Conservation (phyloP, 2,797 vertebrate species). For the Mormyrus hasselquistii region DNA sequence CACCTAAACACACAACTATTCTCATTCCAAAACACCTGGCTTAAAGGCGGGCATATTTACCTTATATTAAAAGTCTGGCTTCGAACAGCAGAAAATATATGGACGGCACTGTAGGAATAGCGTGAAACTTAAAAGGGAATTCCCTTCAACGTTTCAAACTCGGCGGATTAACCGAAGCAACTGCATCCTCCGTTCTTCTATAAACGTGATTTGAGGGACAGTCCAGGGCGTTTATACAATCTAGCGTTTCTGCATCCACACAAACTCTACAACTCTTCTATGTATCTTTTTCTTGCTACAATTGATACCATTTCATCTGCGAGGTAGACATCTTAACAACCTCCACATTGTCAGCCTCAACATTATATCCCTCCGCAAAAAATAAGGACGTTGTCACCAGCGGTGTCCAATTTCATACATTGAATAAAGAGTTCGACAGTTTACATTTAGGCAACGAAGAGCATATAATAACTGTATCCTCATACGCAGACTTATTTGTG, state of each 20-base stretch:
- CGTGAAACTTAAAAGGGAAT: slow-evolving; percentile 66
- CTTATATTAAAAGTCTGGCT: slow-evolving; percentile 55
- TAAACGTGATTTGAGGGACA: slow-evolving; percentile 30
- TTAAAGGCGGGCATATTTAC: slow-evolving; percentile 44
- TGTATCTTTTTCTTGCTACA: slow-evolving; percentile 46
- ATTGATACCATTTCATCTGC: slow-evolving; percentile 65
- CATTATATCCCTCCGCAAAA: slow-evolving; percentile 64
- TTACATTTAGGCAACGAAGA: background rate
- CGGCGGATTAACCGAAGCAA: slow-evolving; percentile 50
- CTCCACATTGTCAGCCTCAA: slow-evolving; percentile 70
- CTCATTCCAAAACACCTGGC: slow-evolving; percentile 12
- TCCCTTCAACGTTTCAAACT: slow-evolving; percentile 60
- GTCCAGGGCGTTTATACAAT: slow-evolving; percentile 45
- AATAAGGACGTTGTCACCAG: slow-evolving; percentile 56
- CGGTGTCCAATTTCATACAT: slow-evolving; percentile 63
- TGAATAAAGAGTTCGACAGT: slow-evolving; percentile 14
- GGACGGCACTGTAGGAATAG: slow-evolving; percentile 54
- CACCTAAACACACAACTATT: background rate
- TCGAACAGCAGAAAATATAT: slow-evolving; percentile 53
- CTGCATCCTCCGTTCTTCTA: slow-evolving; percentile 37
- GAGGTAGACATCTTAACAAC: slow-evolving; percentile 75
- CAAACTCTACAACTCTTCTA: slow-evolving; percentile 41
- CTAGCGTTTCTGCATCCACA: slow-evolving; percentile 38
- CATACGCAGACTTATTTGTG: background rate
- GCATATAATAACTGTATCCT: background rate